phyloP scores from a whole-genome alignment of 2,113 vertebrate species.

The Physeter macrocephalus region DNA sequence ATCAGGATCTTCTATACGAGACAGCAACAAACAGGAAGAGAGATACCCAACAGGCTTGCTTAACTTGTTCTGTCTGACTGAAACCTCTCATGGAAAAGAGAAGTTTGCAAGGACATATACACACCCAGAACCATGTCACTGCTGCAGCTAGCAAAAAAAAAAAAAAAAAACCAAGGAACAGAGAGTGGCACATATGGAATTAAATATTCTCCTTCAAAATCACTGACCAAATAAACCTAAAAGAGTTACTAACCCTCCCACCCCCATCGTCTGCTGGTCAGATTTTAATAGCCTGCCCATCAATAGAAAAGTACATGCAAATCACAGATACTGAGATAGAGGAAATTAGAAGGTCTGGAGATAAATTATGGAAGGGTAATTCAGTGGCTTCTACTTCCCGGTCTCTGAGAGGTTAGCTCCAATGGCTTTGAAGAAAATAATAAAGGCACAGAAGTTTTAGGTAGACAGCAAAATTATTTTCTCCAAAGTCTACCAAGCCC shows the following conservation, averaged over 20 bases:
- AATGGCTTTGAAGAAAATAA: background rate
- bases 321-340: background rate
- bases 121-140: rapidly evolving
- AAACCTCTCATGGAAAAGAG: background rate
- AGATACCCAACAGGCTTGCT: background rate
- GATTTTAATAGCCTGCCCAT: background rate
- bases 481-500: background rate
- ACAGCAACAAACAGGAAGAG: background rate
- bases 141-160: background rate
- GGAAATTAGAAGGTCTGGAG: background rate
- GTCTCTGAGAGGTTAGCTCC: background rate
- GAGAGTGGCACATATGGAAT: background rate
- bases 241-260: background rate
- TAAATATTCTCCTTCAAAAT: background rate
- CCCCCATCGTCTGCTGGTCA: background rate
- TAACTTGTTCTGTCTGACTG: background rate
- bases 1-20: background rate
- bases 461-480: background rate
- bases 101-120: background rate
- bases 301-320: background rate
- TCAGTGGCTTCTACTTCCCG: background rate
- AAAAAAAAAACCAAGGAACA: background rate
- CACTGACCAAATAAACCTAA: background rate
- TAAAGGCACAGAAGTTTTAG: background rate
- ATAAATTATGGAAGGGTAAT: background rate